Base-by-base conservation (phyloP, 2,113 vertebrate species). In the Myocastor coypus region DNA sequence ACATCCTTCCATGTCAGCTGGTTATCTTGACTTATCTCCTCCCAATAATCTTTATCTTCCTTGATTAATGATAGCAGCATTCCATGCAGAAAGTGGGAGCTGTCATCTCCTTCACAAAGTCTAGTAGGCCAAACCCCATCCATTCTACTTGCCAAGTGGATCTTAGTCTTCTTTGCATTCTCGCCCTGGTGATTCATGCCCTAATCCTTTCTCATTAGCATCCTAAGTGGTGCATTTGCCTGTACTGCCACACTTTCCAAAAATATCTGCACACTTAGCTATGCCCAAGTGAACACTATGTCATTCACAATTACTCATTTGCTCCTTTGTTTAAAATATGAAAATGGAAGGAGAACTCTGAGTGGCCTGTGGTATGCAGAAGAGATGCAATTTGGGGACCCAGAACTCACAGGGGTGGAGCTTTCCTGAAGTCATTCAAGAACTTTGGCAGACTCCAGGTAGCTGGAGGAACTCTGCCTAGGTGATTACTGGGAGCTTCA, bases 21-120 rank as follows among this genome's bases (percentile, higher is more conserved):
- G 85, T 71, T 63, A 57, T 87, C 52, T 78, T 28, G 57, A 7
- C 32, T 1, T 71, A 77, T 93, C 61, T 93, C 42, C 73, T 91
- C 83, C 61, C 55, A 64, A 78, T 86, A 57, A n/a, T 81, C n/a
- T 50, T 96, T 96, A 96, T 97, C 96, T 94, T 89, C 3, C 46
- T 64, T 97, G 93, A 96, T 97, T 95, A 96, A 97, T 96, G 93
- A 83, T n/a, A 83, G 40, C 88, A 92, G 57, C 89, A 97, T 97
- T 96, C 93, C 96, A 89, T 32, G 82, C n/a, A 92, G 89, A 94
- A 95, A 89, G 50, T 78, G 57, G 75, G 57, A 84, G 57, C 69
- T 77, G 92, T 84, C 88, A 71, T 69, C 73, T 95, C 87, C 83
- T 93, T 95, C 50, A 75, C 68, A 86, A 87, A 26, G 55, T 30